Conservation (phyloP, 2,888 invertebrate species). For the Polydrusus pterygomalis region DNA sequence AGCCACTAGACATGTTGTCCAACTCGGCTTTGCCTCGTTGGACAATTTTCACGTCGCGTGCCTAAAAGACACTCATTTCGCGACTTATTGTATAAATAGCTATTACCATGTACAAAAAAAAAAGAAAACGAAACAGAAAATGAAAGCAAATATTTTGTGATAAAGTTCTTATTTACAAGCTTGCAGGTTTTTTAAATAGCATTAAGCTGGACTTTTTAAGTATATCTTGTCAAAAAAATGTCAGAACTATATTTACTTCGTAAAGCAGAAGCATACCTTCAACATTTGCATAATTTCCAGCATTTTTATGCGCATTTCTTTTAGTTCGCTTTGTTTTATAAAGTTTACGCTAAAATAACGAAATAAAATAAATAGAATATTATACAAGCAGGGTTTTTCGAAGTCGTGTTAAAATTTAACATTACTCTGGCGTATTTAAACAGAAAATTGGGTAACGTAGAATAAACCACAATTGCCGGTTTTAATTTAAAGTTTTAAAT, state of each 20-base stretch:
- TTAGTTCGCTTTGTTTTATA: background rate
- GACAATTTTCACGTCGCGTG: too few relatives aligned
- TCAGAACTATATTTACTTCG: background rate
- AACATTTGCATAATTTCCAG: background rate
- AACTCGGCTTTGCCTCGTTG: too few relatives aligned
- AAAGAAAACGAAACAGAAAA: too few relatives aligned
- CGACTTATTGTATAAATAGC: too few relatives aligned
- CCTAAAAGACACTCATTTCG: too few relatives aligned
- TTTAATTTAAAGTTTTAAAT: slow-evolving; percentile 13
- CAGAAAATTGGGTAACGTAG: background rate
- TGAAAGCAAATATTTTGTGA: too few relatives aligned
- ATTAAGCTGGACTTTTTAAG: background rate
- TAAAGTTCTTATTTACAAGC: too few relatives aligned
- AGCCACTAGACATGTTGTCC: too few relatives aligned
- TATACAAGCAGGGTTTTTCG: background rate
- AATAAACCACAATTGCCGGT: background rate
- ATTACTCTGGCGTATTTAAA: background rate
- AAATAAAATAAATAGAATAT: slow-evolving; percentile 19
- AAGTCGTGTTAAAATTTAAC: background rate
- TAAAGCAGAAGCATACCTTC: background rate
- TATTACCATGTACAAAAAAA: too few relatives aligned
- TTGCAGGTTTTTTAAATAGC: background rate
- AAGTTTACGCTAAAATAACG: background rate
- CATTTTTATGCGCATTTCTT: background rate
- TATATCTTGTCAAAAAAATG: background rate